Evolutionary conservation across 2,888 invertebrate genomes (phyloP).

Genomic region (Agrotis clavis): DNA sequence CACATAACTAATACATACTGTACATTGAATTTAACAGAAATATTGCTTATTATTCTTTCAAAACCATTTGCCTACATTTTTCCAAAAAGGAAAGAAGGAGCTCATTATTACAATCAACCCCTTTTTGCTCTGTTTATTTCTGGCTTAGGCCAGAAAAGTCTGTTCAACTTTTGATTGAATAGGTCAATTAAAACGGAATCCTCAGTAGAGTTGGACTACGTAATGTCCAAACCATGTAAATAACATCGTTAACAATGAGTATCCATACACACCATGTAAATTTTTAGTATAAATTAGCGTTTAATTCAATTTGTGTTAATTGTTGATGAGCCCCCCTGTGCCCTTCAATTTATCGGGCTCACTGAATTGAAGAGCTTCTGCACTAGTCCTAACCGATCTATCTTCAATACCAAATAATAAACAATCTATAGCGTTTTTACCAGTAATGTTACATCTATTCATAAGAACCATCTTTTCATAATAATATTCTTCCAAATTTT

Average conservation of each 20-base stretch:
- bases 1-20: conserved; percentile 35
- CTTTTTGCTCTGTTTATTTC: conserved; percentile 25
- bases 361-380: conserved; percentile 9
- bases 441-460: conserved; percentile 14
- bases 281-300: conserved; percentile 16
- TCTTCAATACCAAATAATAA: conserved; percentile 16
- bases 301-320: conserved; percentile 15
- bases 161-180: conserved; percentile 23
- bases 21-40: conserved; percentile 24
- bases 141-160: conserved; percentile 24
- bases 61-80: conserved; percentile 28
- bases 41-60: conserved; percentile 29
- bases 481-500: conserved; percentile 10
- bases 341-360: conserved; percentile 8
- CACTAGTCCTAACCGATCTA: conserved; percentile 10
- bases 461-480: conserved; percentile 10
- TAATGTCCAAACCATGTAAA: conserved; percentile 18
- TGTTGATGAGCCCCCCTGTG: neutral
- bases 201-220: conserved; percentile 19
- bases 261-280: conserved; percentile 20
- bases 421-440: conserved; percentile 14
- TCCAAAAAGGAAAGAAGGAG: conserved; percentile 27
- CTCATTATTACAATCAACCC: conserved; percentile 28
- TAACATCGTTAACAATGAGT: conserved; percentile 14
- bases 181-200: conserved; percentile 22